Evolutionary conservation across 92 coral and sea anemone genomes (phyloP), one percentile per base, ranked within the genome.

Genomic region (Hydrozoanthus gracilis): DNA sequence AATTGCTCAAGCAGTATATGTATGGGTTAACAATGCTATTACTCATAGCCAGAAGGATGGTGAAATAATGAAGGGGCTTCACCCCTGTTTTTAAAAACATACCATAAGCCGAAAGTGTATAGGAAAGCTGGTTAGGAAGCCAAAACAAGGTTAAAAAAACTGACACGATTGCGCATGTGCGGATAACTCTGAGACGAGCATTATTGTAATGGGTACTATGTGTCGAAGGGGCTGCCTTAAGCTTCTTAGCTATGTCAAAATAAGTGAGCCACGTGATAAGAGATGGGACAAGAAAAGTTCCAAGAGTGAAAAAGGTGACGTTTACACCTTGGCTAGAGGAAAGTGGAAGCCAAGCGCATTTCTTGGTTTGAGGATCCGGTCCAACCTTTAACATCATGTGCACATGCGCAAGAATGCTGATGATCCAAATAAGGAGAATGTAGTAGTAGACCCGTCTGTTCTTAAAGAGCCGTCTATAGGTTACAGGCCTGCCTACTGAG

Each of bases 81-180:
- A 87, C 91, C 3, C 91, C 82, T 27, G 55, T 58, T 3, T 76
- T 71, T 17, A 27, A 27, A 27, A 27, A 27, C 39, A 91, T 66
- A 4, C 77, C 91, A 44, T 78, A 86, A 8, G 88, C 52, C 1
- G 94, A 88, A 73, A 91, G 61, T 15, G 86, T 83, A 50, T 90
- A 95, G 83, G 72, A 93, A 0, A 95, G n/a, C 86, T 95, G 98
- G 86, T 93, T 92, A 4, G 98, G 98, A 74, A 95, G 76, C 98
- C 98, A 95, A 39, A 96, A 93, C 14, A 76, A 71, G 6, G 94
- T 89, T 44, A 95, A 67, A 5, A 95, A 47, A 3, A 88, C 71
- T 3, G 98, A 91, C 48, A 90, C 93, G 5, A 91, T 15, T 66
- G 88, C 83, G 78, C 95, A 86, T 93, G 88, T 92, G 82, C 91